These are phyloP conservation scores for Drosophila lacicola DNA, from an alignment of 2,888 invertebrate genomes.

Conservation along the genomic window DNA sequence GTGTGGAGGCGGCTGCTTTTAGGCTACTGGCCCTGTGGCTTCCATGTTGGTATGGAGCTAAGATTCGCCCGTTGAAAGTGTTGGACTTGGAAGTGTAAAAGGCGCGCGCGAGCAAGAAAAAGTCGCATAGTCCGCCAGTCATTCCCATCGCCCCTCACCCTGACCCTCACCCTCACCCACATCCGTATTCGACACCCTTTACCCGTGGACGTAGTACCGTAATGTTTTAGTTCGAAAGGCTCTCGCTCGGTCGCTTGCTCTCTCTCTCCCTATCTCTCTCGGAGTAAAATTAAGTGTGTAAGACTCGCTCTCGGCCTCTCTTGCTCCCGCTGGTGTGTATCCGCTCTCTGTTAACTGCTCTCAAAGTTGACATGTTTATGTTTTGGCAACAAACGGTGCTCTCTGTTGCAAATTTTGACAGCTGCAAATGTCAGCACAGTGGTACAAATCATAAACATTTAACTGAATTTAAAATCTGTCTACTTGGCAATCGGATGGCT, in stretches of 20 bases:
- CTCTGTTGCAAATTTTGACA: constrained; percentile 73
- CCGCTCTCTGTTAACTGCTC: constrained; percentile 45
- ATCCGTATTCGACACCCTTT: constrained; percentile 27
- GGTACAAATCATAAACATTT: constrained; percentile 48
- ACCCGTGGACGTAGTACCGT: constrained; percentile 30
- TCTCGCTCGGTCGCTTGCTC: constrained; percentile 36
- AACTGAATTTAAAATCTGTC: constrained; percentile 26
- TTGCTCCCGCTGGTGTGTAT: constrained; percentile 35
- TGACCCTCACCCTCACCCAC: background rate
- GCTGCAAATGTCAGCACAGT: constrained; percentile 74
- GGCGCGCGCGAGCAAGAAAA: constrained; percentile 56
- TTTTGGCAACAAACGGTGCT: constrained; percentile 73
- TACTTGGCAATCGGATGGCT: constrained; percentile 19
- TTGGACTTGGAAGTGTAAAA: constrained; percentile 41
- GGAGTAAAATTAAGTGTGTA: constrained; percentile 14
- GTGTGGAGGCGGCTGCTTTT: constrained; percentile 21
- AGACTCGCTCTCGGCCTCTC: constrained; percentile 30
- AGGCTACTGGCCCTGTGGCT: constrained; percentile 27
- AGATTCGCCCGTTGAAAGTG: constrained; percentile 55
- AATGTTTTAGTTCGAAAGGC: constrained; percentile 64
- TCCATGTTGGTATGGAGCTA: constrained; percentile 58
- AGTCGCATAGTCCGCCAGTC: constrained; percentile 50
- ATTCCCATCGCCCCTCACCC: constrained; percentile 25
- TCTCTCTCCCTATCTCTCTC: constrained; percentile 32
- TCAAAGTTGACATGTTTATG: constrained; percentile 73